These are phyloP conservation scores for Paguma larvata DNA, from an alignment of 2,797 vertebrate species.

Conservation along the genomic window DNA sequence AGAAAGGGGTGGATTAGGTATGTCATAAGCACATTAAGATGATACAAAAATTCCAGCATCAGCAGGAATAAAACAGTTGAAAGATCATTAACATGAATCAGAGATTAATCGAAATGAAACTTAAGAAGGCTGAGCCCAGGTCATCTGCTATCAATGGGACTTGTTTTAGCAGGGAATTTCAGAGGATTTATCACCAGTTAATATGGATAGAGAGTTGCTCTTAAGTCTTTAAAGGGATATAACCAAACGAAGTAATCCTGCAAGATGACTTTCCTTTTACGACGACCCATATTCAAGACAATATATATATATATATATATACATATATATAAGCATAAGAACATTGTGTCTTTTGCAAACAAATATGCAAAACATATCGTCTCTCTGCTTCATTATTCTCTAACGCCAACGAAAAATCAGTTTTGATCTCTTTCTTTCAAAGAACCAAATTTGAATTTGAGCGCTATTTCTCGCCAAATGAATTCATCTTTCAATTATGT, in stretches of 20 bases:
- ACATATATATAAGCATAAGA: not conserved
- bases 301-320: not conserved
- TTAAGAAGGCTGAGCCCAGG: conserved; percentile 80
- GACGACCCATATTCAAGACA: conserved; percentile 57
- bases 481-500: conserved; percentile 73
- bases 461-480: conserved; percentile 59
- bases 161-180: conserved; percentile 82
- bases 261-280: conserved; percentile 65
- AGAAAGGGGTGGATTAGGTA: conserved; percentile 71
- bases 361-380: conserved; percentile 54
- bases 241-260: conserved; percentile 66
- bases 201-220: conserved; percentile 79
- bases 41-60: conserved; percentile 72
- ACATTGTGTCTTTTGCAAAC: conserved; percentile 59
- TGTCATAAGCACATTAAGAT: conserved; percentile 68
- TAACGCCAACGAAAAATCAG: conserved; percentile 58
- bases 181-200: conserved; percentile 82
- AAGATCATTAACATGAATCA: conserved; percentile 83
- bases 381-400: conserved; percentile 52
- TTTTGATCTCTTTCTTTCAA: conserved; percentile 51
- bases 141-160: conserved; percentile 82
- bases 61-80: conserved; percentile 81
- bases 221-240: conserved; percentile 79
- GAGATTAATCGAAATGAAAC: conserved; percentile 82
- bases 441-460: conserved; percentile 65